Base-by-base conservation (phyloP, 2,888 invertebrate genomes). In the Chrysodeixis includens region DNA sequence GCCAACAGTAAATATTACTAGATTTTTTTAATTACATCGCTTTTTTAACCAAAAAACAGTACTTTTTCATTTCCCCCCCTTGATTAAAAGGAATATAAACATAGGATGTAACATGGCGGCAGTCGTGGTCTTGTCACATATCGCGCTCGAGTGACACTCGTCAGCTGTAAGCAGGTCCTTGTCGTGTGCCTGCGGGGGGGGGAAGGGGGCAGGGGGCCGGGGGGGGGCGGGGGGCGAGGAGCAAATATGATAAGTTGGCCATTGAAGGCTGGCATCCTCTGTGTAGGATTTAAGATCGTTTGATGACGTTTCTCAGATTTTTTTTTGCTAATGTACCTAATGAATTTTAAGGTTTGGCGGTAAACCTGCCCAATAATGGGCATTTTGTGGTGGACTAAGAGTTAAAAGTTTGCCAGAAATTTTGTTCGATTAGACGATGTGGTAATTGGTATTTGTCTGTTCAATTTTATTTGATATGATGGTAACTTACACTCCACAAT, bases 41-140 rank as follows among this genome's bases (percentile, higher is more conserved):
- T n/a, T n/a, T n/a, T n/a, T n/a, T n/a, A n/a, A n/a, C n/a, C n/a
- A n/a, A n/a, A n/a, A n/a, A n/a, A n/a, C n/a, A n/a, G n/a, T n/a
- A n/a, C n/a, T n/a, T n/a, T n/a, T n/a, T n/a, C n/a, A n/a, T n/a
- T n/a, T n/a, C n/a, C n/a, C n/a, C n/a, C n/a, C n/a, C n/a, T n/a
- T 65, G 30, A 61, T 12, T 20, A 49, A 46, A n/a, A 66, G 65
- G 56, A 75, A 53, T 62, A 30, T 59, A 40, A 20, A 44, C n/a
- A 54, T 7, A n/a, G 46, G 14, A 35, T 54, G n/a, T n/a, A n/a
- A 7, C 53, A 22, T 30, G 18, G 32, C 20, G 53, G 35, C 20
- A n/a, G 62, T 56, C 20, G 35, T 76, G 73, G 76, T 60, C 65
- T 66, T 71, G 71, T 76, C 73, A 74, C 59, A 60, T 75, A 60